Evolutionary conservation across 2,797 vertebrate genomes (phyloP), one percentile per base, ranked within the genome.

Genomic region (Semaprochilodus insignis): DNA sequence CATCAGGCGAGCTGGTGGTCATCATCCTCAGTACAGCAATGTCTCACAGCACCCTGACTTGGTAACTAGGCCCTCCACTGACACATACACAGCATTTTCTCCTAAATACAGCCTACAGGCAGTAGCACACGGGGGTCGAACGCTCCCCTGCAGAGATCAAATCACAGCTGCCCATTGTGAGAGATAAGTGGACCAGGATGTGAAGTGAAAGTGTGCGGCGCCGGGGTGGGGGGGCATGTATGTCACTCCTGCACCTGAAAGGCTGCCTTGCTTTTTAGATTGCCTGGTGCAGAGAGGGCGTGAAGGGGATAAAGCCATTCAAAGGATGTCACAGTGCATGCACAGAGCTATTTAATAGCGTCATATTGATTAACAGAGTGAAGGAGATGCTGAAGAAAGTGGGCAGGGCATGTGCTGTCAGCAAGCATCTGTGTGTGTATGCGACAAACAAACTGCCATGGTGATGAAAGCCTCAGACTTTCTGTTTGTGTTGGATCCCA

Each of bases 61-160:
- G 34, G 44, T 40, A 40, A 40, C 31, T 11, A 19, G 31, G 65
- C 62, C 62, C 62, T 31, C 27, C 69, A 72, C 67, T 14, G 31
- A 71, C 52, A 77, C 69, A 78, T 74, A 78, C 74, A 83, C 15
- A 81, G 25, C 27, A 27, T 31, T 59, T 25, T 23, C 17, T 82
- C 69, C 44, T 77, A 84, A 87, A 78, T 72, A 77, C 36, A 82
- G 73, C 80, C 77, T 76, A 80, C 57, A 17, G 85, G 59, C 70
- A 60, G 44, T 54, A 54, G 63, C 51, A 51, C 60, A 36, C 72
- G 66, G 82, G 76, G 40, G 77, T 44, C 75, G 62, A 67, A 48
- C 52, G 6, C 59, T 60, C 63, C 52, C 81, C 62, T 70, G 81
- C 63, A 36, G 40, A 78, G 74, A 81, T 77, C 74, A 87, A 72